Base-by-base conservation (phyloP, 2,888 invertebrate species). In the Zaprionus obscuricornis region DNA sequence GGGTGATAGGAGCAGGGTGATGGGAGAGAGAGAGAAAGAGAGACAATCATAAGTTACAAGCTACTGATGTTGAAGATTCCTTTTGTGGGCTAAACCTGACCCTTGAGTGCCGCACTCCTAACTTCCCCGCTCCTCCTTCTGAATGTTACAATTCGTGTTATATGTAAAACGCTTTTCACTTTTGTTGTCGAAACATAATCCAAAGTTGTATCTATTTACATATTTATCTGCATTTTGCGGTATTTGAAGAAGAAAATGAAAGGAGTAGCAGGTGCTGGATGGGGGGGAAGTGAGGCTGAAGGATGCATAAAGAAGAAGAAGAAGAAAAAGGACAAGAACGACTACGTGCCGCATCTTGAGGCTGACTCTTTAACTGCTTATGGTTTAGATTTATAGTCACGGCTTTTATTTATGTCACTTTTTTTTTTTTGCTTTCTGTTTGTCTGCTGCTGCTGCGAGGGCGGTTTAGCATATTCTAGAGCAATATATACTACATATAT, bases 381-480 rank as follows among this genome's bases (percentile, higher is more conserved):
- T 78, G 81, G 68, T 58, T 73, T 77, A 77, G 78, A 78, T 78
- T 78, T 78, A 78, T 78, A 66, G 78, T 77, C 81, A 75, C 75
- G 81, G 81, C 74, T 78, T 79, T 79, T 79, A 79, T 79, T 79
- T 79, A 79, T 81, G 81, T 79, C 78, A 77, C 78, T 78, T 75
- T 66, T 16, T 42, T 66, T 52, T 54, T 49, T 57, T 62, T 69
- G 47, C 55, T 58, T 56, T 50, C 26, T 33, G 24, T 27, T 31
- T 45, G 33, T 26, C 64, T 70, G 62, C 54, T 39, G 8, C 5
- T 4, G 24, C 5, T 4, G 24, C 4, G 24, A 22, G 24, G 8
- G 71, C 56, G 67, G 71, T 71, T 71, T 70, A 71, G 71, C 71
- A 71, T 71, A 71, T 34, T 27, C 27, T 27, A 27, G 10, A 27